A percentile compares a stretch with the other conserved stretches of the same genome.
phyloP scores from a whole-genome alignment of 2,113 vertebrate genomes.

The Platanista minor region DNA sequence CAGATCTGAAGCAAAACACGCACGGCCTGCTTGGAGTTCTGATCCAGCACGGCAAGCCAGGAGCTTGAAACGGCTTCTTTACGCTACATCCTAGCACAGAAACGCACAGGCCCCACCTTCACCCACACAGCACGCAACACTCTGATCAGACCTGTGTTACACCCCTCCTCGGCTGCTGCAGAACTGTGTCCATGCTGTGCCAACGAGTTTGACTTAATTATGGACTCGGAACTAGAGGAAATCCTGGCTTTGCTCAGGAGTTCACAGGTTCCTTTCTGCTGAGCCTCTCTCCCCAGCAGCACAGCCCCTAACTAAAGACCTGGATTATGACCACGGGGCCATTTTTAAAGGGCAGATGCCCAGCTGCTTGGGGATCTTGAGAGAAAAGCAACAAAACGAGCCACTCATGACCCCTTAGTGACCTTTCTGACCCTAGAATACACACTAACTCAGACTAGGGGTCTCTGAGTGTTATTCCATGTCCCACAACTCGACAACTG shows the following conservation, averaged over 20 bases:
- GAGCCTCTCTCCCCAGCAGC: not conserved
- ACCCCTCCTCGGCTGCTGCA: not conserved
- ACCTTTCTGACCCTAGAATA: not conserved
- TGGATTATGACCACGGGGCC: not conserved
- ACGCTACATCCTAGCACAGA: not conserved
- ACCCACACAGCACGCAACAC: not conserved
- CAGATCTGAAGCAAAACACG: conserved; percentile 47
- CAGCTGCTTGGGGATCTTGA: not conserved
- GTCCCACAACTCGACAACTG: not conserved
- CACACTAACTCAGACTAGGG: not conserved
- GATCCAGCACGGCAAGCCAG: not conserved
- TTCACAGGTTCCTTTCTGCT: not conserved
- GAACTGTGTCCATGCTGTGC: not conserved
- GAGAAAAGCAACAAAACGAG: not conserved
- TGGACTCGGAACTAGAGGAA: not conserved
- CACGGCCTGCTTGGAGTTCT: conserved; percentile 21
- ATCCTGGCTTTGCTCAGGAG: not conserved
- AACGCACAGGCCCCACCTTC: not conserved
- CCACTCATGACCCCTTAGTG: not conserved
- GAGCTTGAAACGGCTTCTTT: not conserved
- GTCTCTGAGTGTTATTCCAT: not conserved
- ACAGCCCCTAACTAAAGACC: not conserved
- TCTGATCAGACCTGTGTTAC: not conserved
- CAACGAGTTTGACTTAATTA: conserved; percentile 23
- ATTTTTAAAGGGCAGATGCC: not conserved